These are phyloP conservation scores for Eolophus roseicapilla DNA, from an alignment of 2,113 vertebrate genomes.

Conservation along the genomic window DNA sequence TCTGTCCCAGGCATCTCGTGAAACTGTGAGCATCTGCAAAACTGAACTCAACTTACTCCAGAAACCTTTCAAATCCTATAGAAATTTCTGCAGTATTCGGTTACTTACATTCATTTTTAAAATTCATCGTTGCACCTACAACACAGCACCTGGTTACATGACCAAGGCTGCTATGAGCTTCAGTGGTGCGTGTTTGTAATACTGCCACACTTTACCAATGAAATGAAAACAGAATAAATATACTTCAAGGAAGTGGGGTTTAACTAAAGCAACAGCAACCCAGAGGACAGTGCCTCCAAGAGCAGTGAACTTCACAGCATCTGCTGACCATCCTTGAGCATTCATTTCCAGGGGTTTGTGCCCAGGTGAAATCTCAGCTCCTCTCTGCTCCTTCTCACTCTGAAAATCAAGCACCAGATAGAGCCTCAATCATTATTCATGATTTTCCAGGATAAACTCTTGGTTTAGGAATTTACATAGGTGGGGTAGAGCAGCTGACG, in stretches of 20 bases:
- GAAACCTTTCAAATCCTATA: neutral
- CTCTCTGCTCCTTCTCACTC: neutral
- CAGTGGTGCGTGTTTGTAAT: neutral
- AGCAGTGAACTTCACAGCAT: neutral
- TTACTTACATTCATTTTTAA: neutral
- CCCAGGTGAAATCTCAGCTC: neutral
- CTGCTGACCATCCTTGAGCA: neutral
- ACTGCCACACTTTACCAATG: neutral
- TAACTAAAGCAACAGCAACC: neutral
- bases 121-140: neutral
- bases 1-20: neutral
- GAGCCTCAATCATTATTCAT: neutral
- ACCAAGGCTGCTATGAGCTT: neutral
- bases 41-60: neutral
- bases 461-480: neutral
- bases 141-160: neutral
- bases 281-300: neutral
- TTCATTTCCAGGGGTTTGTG: neutral
- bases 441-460: neutral
- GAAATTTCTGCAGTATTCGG: neutral
- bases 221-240: neutral
- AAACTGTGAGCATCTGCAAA: neutral
- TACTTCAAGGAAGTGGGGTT: neutral
- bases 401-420: neutral
- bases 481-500: neutral